phyloP scores from a whole-genome alignment of 2,797 vertebrate species.

The Bradypus variegatus region DNA sequence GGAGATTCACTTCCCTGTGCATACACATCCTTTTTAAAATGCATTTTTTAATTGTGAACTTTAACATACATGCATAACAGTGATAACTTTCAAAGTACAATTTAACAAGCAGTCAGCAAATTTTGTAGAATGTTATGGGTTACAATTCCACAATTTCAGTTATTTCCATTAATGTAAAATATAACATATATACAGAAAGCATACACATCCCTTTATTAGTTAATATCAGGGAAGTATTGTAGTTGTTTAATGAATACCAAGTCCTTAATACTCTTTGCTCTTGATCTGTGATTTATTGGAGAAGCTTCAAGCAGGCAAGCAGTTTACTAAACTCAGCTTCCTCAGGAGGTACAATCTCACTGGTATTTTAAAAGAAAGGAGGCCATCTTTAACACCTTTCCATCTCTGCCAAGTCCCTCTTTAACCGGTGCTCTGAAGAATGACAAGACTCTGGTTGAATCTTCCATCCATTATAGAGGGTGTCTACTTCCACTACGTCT shows the following conservation, averaged over 20 bases:
- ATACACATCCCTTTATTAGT: neutral
- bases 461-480: neutral
- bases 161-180: too few relatives aligned
- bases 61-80: too few relatives aligned
- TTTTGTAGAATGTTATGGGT: too few relatives aligned
- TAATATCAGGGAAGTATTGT: neutral
- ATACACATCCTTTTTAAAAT: neutral
- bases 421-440: neutral
- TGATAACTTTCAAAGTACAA: too few relatives aligned
- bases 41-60: too few relatives aligned
- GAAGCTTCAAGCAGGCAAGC: neutral
- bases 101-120: too few relatives aligned
- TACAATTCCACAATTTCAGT: too few relatives aligned
- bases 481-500: neutral
- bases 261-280: neutral
- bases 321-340: neutral
- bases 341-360: neutral
- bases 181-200: too few relatives aligned
- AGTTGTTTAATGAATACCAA: constrained; percentile 9
- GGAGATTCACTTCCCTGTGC: too few relatives aligned
- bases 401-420: neutral
- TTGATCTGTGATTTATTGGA: constrained; percentile 7
- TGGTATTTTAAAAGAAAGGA: neutral
- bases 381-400: neutral
- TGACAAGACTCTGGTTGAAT: neutral